Evolutionary conservation across 2,113 vertebrate genomes (phyloP).

Genomic region (Felis chaus): DNA sequence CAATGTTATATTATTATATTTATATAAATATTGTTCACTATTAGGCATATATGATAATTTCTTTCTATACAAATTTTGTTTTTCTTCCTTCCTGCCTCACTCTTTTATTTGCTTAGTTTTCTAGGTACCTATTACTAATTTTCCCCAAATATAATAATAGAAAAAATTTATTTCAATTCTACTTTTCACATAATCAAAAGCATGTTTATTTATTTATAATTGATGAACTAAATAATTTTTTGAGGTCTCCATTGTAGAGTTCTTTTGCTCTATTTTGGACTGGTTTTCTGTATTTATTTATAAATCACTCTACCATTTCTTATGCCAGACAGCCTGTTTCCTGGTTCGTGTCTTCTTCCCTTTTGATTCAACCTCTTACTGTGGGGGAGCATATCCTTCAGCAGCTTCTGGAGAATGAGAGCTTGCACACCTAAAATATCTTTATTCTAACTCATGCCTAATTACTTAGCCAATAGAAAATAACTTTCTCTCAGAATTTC

Average conservation of each 20-base stretch:
- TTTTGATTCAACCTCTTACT: neutral
- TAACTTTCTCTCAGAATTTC: neutral
- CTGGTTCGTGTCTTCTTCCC: neutral
- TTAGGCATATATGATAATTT: neutral
- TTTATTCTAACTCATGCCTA: neutral
- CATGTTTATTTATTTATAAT: neutral
- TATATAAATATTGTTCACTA: neutral
- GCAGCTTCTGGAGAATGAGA: neutral
- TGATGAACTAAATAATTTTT: neutral
- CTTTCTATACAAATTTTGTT: neutral
- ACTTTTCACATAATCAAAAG: neutral
- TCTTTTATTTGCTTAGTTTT: constrained; percentile 11
- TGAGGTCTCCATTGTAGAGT: neutral
- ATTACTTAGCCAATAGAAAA: neutral
- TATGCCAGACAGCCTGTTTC: neutral
- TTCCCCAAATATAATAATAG: neutral
- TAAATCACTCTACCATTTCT: neutral
- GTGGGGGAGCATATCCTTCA: neutral
- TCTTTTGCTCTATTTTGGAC: neutral
- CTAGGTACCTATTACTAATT: neutral
- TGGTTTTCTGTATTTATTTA: neutral
- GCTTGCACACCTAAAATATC: neutral
- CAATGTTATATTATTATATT: neutral
- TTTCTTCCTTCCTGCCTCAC: neutral
- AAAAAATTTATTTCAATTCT: neutral